These are phyloP conservation scores for Apodemus agrarius DNA, from an alignment of 2,797 vertebrate species.

Conservation along the genomic window DNA sequence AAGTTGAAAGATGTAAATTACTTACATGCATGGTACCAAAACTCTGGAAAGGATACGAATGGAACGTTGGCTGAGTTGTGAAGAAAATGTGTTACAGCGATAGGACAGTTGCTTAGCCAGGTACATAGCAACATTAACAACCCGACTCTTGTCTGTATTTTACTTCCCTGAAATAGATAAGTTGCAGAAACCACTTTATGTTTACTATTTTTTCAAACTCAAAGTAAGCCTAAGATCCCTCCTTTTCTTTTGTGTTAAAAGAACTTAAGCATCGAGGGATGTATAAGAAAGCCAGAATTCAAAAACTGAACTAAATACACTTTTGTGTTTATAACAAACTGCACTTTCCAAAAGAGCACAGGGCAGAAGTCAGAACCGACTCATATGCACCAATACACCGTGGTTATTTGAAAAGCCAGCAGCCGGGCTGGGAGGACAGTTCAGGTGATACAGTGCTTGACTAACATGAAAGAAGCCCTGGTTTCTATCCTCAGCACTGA, in stretches of 20 bases:
- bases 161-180: conserved; percentile 93
- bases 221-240: not conserved
- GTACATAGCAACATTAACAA: conserved; percentile 98
- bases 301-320: conserved; percentile 26
- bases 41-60: conserved; percentile 95
- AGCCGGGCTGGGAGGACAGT: not conserved
- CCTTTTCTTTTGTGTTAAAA: conserved; percentile 16
- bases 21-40: conserved; percentile 27
- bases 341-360: not conserved
- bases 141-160: conserved; percentile 98
- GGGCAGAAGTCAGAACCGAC: conserved; percentile 48
- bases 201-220: conserved; percentile 45
- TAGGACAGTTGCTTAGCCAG: conserved; percentile 98
- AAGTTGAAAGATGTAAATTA: not conserved
- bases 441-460: not conserved
- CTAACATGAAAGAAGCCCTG: not conserved
- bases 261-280: conserved; percentile 21
- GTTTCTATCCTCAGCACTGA: not conserved
- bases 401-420: not conserved
- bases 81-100: conserved; percentile 98
- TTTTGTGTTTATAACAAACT: not conserved
- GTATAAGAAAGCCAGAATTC: not conserved
- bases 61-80: conserved; percentile 98
- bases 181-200: conserved; percentile 55
- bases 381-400: not conserved